phyloP scores from a whole-genome alignment of 2,797 vertebrate species.

The Loriculus beryllinus region DNA sequence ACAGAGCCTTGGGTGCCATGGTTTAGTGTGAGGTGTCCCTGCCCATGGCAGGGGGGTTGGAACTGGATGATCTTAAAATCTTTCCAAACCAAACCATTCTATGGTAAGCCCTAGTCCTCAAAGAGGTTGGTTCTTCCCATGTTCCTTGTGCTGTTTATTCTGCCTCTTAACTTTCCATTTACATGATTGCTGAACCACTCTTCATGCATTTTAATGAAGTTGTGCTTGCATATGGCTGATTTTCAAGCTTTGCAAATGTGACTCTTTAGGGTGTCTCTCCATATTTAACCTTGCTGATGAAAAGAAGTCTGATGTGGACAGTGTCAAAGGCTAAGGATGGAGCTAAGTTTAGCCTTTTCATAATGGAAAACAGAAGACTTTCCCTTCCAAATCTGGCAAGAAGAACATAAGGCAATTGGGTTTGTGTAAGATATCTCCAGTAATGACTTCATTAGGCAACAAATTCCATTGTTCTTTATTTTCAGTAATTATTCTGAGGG shows the following conservation, averaged over 20 bases:
- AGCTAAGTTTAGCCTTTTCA: neutral
- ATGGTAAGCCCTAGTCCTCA: neutral
- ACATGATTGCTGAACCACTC: neutral
- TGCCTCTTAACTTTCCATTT: neutral
- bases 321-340: neutral
- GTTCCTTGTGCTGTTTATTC: neutral
- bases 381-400: constrained; percentile 6
- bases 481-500: neutral
- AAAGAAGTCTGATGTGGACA: neutral
- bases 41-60: neutral
- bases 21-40: neutral
- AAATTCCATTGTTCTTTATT: neutral
- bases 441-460: neutral
- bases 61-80: neutral
- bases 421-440: neutral
- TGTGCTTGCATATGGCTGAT: neutral
- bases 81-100: neutral
- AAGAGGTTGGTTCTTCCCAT: neutral
- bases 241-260: neutral
- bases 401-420: neutral
- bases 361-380: neutral
- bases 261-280: neutral
- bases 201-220: neutral
- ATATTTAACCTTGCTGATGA: neutral
- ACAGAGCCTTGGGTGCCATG: neutral